Percentiles rank a stretch among this genome's conserved stretches.
Conservation (phyloP, 2,797 vertebrate species). For the Sebastes jordani region DNA sequence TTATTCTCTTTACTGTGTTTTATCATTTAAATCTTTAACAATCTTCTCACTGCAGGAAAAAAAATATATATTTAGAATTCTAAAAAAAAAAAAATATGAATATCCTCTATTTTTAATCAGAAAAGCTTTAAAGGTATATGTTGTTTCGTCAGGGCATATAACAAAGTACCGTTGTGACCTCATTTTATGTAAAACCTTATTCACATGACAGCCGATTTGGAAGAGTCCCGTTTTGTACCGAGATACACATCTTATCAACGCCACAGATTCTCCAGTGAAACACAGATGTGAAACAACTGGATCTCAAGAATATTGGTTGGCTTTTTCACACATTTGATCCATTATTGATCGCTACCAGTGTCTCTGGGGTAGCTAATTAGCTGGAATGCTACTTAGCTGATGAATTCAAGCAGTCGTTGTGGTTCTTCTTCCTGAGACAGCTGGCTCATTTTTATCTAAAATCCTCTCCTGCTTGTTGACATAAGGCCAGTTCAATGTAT, state of each 20-base stretch:
- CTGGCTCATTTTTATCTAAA: slow-evolving; percentile 7
- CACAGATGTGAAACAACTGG: neutral
- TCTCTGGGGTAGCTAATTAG: neutral
- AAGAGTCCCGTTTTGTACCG: slow-evolving; percentile 21
- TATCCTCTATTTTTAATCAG: slow-evolving; percentile 79
- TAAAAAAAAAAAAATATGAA: slow-evolving; percentile 74
- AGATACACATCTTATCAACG: slow-evolving; percentile 13
- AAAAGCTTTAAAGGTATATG: slow-evolving; percentile 74
- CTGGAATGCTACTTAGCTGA: neutral
- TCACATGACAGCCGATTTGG: slow-evolving; percentile 36
- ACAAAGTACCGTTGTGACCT: slow-evolving; percentile 76
- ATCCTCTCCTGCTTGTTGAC: slow-evolving; percentile 36
- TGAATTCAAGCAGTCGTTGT: neutral
- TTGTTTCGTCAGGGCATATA: slow-evolving; percentile 76
- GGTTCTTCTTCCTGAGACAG: slow-evolving; percentile 18
- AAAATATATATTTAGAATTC: slow-evolving; percentile 82
- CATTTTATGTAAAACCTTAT: slow-evolving; percentile 67
- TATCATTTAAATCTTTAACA: slow-evolving; percentile 75
- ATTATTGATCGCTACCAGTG: neutral
- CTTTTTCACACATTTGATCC: slow-evolving; percentile 2
- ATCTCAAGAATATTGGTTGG: neutral
- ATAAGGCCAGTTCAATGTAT: slow-evolving; percentile 42
- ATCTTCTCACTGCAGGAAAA: slow-evolving; percentile 75
- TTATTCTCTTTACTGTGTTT: slow-evolving; percentile 69
- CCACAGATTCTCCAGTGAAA: slow-evolving; percentile 30